Evolutionary conservation across 2,113 vertebrate genomes (phyloP).

Genomic region (western clawed frog (Xenopus tropicalis)): UCB_Xtro_10.0 CM004444.2:173471501-173472000

Average conservation of each 20-base stretch:
- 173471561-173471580: no score
- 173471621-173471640: no score
- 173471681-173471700: slow-evolving; percentile 4
- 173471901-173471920: background rate
- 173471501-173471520: no score
- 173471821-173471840: slow-evolving; percentile 13
- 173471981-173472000: no score
- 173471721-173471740: slow-evolving; percentile 6
- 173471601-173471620: no score
- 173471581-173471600: no score
- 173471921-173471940: no score
- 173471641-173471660: background rate
- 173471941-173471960: no score
- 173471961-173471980: no score
- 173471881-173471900: slow-evolving; percentile 12
- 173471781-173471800: slow-evolving; percentile 4
- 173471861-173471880: slow-evolving; percentile 18
- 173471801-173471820: slow-evolving; percentile 15
- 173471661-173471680: slow-evolving; percentile 19
- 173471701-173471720: background rate
- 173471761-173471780: slow-evolving; percentile 22
- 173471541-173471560: no score
- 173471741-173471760: slow-evolving; percentile 7
- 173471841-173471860: slow-evolving; percentile 19
- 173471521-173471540: no score